Conservation (phyloP, 2,888 invertebrate genomes). For the Eupithecia subumbrata region DNA sequence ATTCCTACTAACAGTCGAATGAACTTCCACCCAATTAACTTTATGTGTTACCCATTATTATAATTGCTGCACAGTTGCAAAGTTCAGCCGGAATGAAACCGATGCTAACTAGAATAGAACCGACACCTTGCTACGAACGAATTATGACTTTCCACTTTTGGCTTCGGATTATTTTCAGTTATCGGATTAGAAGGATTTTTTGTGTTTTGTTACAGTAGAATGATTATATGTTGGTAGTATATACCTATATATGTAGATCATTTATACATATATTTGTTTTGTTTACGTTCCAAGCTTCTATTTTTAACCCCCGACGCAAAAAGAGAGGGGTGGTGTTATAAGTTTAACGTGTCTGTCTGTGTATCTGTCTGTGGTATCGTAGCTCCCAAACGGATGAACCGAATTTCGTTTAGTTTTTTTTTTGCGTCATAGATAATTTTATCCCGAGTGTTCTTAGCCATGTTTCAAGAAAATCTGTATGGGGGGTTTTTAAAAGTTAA, state of each 20-base stretch:
- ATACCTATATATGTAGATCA: too few species aligned
- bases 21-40: slow-evolving; percentile 73
- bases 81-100: slow-evolving; percentile 58
- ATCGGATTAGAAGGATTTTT: slow-evolving; percentile 6
- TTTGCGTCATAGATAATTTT: too few species aligned
- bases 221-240: neutral
- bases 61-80: slow-evolving; percentile 72
- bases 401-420: too few species aligned
- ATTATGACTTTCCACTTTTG: slow-evolving; percentile 58
- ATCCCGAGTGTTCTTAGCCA: too few species aligned
- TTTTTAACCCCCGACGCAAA: too few species aligned
- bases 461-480: too few species aligned
- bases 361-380: too few species aligned
- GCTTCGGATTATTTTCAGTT: slow-evolving; percentile 44
- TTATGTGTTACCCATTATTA: slow-evolving; percentile 76
- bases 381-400: too few species aligned
- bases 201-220: neutral
- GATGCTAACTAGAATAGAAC: slow-evolving; percentile 55
- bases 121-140: slow-evolving; percentile 56
- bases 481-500: too few species aligned
- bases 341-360: too few species aligned
- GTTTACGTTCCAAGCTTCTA: neutral
- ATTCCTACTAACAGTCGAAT: slow-evolving; percentile 67
- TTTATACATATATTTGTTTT: too few species aligned
- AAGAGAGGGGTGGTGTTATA: too few species aligned